These are phyloP conservation scores for Chionomys nivalis DNA, from an alignment of 2,113 vertebrate species.

Conservation along the genomic window DNA sequence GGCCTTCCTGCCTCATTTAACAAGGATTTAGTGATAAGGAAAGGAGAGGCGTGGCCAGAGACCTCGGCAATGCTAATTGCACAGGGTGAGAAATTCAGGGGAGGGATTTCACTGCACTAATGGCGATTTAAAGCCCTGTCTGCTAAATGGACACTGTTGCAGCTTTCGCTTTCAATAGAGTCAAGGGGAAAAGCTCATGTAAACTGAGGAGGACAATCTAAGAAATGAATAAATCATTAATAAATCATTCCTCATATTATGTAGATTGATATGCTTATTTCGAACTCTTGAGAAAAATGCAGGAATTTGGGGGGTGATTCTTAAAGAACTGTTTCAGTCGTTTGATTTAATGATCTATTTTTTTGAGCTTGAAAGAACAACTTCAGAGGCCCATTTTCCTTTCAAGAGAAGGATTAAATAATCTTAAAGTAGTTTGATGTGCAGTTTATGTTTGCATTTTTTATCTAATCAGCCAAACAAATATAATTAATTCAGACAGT, in stretches of 20 bases:
- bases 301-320: slow-evolving; percentile 58
- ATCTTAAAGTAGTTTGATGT: slow-evolving; percentile 79
- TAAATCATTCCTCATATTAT: slow-evolving; percentile 74
- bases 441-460: slow-evolving; percentile 78
- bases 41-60: slow-evolving; percentile 31
- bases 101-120: slow-evolving; percentile 31
- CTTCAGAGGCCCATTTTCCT: slow-evolving; percentile 76
- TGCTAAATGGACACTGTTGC: slow-evolving; percentile 51
- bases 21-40: neutral
- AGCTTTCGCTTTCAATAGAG: neutral
- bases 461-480: slow-evolving; percentile 82
- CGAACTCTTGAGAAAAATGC: slow-evolving; percentile 76
- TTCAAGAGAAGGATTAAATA: slow-evolving; percentile 76
- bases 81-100: slow-evolving; percentile 12
- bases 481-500: slow-evolving; percentile 80
- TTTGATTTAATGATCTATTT: slow-evolving; percentile 77
- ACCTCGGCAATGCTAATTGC: slow-evolving; percentile 49
- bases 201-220: slow-evolving; percentile 66
- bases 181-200: neutral
- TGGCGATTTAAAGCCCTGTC: slow-evolving; percentile 48
- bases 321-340: slow-evolving; percentile 66
- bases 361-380: slow-evolving; percentile 75
- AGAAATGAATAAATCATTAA: slow-evolving; percentile 65
- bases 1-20: neutral
- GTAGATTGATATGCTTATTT: slow-evolving; percentile 75